A percentile compares a stretch with the other conserved stretches of the same genome.
These are phyloP conservation scores for Campylomormyrus tamandua DNA, from an alignment of 2,113 vertebrate species.

Conservation along the genomic window DNA sequence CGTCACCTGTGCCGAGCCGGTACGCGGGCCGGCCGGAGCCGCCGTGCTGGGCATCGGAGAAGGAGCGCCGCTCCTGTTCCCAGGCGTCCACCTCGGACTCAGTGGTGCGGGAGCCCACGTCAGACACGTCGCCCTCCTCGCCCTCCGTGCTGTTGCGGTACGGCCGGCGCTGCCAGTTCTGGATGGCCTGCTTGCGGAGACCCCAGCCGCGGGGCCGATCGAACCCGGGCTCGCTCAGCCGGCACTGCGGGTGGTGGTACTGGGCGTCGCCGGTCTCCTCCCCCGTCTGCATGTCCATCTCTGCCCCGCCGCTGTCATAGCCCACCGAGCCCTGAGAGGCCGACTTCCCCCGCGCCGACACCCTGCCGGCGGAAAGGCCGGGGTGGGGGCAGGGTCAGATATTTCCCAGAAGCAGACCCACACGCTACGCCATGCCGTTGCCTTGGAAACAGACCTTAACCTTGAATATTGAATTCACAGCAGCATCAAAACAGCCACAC, in stretches of 20 bases:
- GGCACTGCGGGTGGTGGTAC: constrained; percentile 68
- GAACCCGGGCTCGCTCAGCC: constrained; percentile 58
- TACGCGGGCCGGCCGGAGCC: constrained; percentile 52
- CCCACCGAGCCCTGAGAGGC: constrained; percentile 84
- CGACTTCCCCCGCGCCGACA: constrained; percentile 75
- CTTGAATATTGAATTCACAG: not conserved
- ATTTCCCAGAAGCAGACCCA: not conserved
- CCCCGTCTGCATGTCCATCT: constrained; percentile 76
- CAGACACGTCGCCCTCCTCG: constrained; percentile 87
- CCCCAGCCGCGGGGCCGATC: constrained; percentile 71
- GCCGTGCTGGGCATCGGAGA: constrained; percentile 58
- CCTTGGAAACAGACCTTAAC: not conserved
- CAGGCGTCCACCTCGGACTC: constrained; percentile 89
- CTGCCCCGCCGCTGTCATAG: constrained; percentile 90
- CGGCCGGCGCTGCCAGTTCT: constrained; percentile 94
- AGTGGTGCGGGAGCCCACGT: constrained; percentile 87
- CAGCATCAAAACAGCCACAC: not conserved
- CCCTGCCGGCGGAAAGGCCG: constrained; percentile 52
- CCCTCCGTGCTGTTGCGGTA: constrained; percentile 93
- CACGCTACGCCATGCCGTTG: not conserved
- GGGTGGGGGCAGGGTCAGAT: not conserved
- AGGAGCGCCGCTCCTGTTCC: constrained; percentile 68
- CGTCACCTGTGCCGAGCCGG: constrained; percentile 60
- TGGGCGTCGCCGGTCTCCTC: constrained; percentile 72
- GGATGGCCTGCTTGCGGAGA: constrained; percentile 89